Conservation (phyloP, 2,797 vertebrate genomes). For the Otolemur crassicaudatus region DNA sequence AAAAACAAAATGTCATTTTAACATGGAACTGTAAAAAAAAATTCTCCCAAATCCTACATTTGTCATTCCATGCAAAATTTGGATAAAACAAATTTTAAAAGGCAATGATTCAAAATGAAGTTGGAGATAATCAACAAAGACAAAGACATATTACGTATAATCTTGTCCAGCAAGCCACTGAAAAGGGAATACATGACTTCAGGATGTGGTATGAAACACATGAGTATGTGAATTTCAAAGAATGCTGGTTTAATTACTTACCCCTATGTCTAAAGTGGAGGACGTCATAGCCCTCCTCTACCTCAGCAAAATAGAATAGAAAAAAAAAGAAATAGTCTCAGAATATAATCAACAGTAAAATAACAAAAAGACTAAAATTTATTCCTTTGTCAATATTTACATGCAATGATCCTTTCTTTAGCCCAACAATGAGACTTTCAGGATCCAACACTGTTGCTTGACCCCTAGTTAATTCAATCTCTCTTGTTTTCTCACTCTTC, state of each 20-base stretch:
- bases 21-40: background rate
- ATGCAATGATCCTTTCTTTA: background rate
- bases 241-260: background rate
- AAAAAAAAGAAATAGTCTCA: background rate
- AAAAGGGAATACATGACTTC: background rate
- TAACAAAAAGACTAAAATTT: background rate
- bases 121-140: background rate
- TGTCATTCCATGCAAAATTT: background rate
- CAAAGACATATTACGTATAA: background rate
- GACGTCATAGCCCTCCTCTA: background rate
- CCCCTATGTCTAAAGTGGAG: background rate
- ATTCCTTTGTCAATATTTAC: background rate
- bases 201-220: background rate
- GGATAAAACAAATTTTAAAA: background rate
- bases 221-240: background rate
- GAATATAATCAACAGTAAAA: background rate
- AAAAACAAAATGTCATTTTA: background rate
- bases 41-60: background rate
- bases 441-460: background rate
- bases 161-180: background rate
- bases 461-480: background rate
- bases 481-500: background rate
- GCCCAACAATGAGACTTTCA: background rate
- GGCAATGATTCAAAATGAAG: background rate
- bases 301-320: background rate